Evolutionary conservation across 1,140 invertebrate species (phyloP), one percentile per base, ranked within the genome.

Genomic region (Drosophila hydei): DNA sequence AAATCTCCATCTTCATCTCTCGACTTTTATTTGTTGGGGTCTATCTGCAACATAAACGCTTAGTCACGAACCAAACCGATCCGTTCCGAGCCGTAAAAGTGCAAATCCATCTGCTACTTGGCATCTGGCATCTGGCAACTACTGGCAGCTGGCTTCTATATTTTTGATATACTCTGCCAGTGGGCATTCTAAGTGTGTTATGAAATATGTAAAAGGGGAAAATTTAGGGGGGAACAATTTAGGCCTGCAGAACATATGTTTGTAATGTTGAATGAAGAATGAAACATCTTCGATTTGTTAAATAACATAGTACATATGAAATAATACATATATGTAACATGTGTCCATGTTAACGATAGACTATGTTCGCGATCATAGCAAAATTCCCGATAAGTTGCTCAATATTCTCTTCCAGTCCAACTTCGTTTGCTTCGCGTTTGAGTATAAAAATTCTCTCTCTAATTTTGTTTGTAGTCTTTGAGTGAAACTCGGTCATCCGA

Each of bases 41-140:
- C 69, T 81, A 80, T 80, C 79, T 74, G 77, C 30, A 70, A 63
- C 64, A 50, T 81, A 72, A 88, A 56, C 80, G 83, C 81, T 88
- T 70, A 88, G 83, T 87, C 81, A 87, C 83, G 81, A 88, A 50
- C 45, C 59, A 7, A 40, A 51, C 25, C 14, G 23, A 16, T 33
- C 50, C 30, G 50, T 7, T 3, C 48, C 25, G 63, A 71, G 60
- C 50, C 59, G 60, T 68, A 59, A 72, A 65, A 79, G 75, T 84
- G 55, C 63, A 72, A 48, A 68, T 60, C 54, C 55, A 72, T 67
- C 69, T 72, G 47, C 59, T 45, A 72, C 38, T 70, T 64, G 76
- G 79, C 65, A 70, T 56, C 70, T 55, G 52, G 18, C 51, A 54
- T 7, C 21, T 47, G 19, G 14, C 38, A 40, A 16, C 14, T 27